Evolutionary conservation across 2,113 vertebrate genomes (phyloP).

Genomic region (Poeciliopsis turrubarensis): DNA sequence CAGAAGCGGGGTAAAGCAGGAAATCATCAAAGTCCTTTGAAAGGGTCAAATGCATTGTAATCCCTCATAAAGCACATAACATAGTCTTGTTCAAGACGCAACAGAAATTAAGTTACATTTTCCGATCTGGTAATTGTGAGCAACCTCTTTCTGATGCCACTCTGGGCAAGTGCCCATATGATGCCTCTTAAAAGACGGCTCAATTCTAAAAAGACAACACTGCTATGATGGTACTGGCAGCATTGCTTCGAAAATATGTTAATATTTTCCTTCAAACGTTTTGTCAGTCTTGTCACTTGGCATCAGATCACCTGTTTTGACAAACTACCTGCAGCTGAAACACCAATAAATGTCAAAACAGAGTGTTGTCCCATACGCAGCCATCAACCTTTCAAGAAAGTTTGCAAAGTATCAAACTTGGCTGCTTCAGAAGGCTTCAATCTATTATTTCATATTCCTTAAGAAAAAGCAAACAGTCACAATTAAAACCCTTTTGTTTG

Average conservation of each 20-base stretch:
- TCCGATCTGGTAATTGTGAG: background rate
- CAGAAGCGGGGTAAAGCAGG: too few species aligned
- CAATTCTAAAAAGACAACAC: background rate
- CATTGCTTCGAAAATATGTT: background rate
- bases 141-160: background rate
- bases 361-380: constrained; percentile 32
- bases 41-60: background rate
- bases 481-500: constrained; percentile 57
- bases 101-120: background rate
- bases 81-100: background rate
- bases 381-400: constrained; percentile 45
- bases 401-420: constrained; percentile 50
- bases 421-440: constrained; percentile 41
- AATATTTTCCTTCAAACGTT: constrained; percentile 10
- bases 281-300: constrained; percentile 30
- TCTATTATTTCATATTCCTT: constrained; percentile 19
- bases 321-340: constrained; percentile 2
- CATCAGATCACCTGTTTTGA: constrained; percentile 28
- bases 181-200: too few species aligned
- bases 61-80: background rate
- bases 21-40: background rate
- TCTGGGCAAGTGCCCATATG: background rate
- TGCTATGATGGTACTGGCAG: background rate
- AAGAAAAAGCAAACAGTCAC: constrained; percentile 40
- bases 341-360: constrained; percentile 50